Evolutionary conservation across 2,797 vertebrate species (phyloP).

Genomic region (Limosa lapponica): DNA sequence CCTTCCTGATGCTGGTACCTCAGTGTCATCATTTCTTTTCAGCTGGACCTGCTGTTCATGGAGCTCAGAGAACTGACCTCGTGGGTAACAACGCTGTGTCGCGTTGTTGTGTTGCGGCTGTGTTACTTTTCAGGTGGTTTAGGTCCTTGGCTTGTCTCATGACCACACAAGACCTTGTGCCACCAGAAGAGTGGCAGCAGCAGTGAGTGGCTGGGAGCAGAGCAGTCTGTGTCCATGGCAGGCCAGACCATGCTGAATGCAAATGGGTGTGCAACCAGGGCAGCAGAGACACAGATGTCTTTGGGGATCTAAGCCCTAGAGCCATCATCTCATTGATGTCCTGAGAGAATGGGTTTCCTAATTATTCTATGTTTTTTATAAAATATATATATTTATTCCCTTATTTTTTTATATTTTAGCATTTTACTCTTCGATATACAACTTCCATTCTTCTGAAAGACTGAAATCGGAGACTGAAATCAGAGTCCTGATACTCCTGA

Average conservation of each 20-base stretch:
- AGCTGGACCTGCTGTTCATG: neutral
- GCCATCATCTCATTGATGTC: neutral
- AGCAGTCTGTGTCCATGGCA: rapidly evolving
- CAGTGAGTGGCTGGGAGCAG: neutral
- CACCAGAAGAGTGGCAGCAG: neutral
- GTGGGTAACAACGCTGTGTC: rapidly evolving
- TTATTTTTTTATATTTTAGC: neutral
- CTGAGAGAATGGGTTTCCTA: neutral
- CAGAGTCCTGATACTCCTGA: neutral
- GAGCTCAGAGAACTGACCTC: neutral
- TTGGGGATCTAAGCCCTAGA: neutral
- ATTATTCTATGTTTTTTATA: neutral
- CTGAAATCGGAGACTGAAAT: neutral
- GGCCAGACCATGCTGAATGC: no score
- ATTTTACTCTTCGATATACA: neutral
- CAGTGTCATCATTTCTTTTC: neutral
- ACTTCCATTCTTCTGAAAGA: neutral
- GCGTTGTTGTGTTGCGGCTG: rapidly evolving
- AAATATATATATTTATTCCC: neutral
- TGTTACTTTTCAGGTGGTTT: neutral
- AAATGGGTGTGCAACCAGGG: no score
- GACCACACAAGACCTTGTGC: neutral
- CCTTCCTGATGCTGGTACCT: neutral
- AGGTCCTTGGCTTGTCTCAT: neutral
- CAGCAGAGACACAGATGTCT: no score